These are phyloP conservation scores for Scolopax rusticola DNA, from an alignment of 2,797 vertebrate species.

Conservation along the genomic window DNA sequence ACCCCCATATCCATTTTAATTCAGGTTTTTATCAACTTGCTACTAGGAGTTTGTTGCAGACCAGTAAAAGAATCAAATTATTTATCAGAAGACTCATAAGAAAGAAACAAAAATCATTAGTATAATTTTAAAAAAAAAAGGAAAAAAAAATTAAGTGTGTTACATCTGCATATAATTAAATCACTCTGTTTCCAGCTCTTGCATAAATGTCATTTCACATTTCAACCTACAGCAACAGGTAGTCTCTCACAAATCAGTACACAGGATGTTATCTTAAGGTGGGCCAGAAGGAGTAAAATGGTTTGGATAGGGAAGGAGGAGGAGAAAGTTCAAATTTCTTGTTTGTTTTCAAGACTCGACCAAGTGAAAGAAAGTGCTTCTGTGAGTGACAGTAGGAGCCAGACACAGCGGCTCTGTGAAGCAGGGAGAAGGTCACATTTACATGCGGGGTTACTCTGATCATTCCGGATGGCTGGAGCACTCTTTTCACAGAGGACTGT, in stretches of 20 bases:
- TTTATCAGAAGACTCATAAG: background rate
- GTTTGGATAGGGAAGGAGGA: background rate
- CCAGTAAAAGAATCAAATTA: background rate
- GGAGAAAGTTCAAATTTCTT: slow-evolving; percentile 24
- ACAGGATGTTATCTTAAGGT: background rate
- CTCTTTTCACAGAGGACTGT: slow-evolving; percentile 65
- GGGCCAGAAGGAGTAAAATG: background rate
- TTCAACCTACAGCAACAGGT: background rate
- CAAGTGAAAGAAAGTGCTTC: slow-evolving; percentile 63
- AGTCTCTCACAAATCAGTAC: background rate
- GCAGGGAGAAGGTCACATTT: slow-evolving; percentile 74
- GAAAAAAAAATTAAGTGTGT: background rate
- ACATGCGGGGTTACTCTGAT: slow-evolving; percentile 72
- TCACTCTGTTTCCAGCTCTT: background rate
- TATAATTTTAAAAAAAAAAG: background rate
- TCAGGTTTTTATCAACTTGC: background rate
- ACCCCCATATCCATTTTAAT: background rate
- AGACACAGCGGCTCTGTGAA: slow-evolving; percentile 65
- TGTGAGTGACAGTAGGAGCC: slow-evolving; percentile 55
- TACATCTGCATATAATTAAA: slow-evolving; percentile 23
- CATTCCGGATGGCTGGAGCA: slow-evolving; percentile 65
- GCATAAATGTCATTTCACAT: slow-evolving; percentile 17
- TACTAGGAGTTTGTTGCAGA: background rate
- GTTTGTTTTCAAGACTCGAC: slow-evolving; percentile 35
- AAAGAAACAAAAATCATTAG: background rate